A percentile compares a stretch with the other conserved stretches of the same genome.
Evolutionary conservation across 2,888 invertebrate species (phyloP).

Genomic region (Heliconius hortense): DNA sequence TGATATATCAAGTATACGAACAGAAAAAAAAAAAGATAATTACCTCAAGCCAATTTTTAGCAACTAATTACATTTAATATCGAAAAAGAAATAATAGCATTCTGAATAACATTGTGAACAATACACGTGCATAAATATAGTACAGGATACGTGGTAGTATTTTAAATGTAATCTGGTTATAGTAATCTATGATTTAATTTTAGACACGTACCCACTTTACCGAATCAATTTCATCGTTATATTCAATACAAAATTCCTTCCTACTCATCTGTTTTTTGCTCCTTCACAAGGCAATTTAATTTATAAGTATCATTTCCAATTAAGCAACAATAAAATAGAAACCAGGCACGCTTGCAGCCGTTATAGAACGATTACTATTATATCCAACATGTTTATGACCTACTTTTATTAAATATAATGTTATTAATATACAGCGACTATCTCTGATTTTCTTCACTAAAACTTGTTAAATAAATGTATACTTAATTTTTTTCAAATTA

Average conservation of each 20-base stretch:
- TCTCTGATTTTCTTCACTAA: not conserved
- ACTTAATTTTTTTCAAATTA: too few relatives aligned
- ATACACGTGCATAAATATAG: not conserved
- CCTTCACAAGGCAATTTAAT: constrained; percentile 34
- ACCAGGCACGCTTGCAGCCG: constrained; percentile 16
- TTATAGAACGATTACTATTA: constrained; percentile 19
- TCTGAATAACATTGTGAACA: not conserved
- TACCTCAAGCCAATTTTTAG: not conserved
- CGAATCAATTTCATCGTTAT: constrained; percentile 17
- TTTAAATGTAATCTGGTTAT: constrained; percentile 1
- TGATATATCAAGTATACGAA: too few relatives aligned
- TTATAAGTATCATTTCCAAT: constrained; percentile 39
- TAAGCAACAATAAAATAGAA: constrained; percentile 35
- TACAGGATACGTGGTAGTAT: not conserved
- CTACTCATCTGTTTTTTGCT: constrained; percentile 34
- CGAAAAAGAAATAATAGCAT: not conserved
- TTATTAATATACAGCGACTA: not conserved
- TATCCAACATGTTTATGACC: constrained; percentile 15
- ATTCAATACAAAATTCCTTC: constrained; percentile 17
- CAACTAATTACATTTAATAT: not conserved
- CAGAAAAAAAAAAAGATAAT: too few relatives aligned
- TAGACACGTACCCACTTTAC: constrained; percentile 21
- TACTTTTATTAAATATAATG: constrained; percentile 2
- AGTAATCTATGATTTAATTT: constrained; percentile 15
- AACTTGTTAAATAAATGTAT: not conserved